Base-by-base conservation (phyloP, 2,113 vertebrate genomes). In the Synchiropus splendidus region DNA sequence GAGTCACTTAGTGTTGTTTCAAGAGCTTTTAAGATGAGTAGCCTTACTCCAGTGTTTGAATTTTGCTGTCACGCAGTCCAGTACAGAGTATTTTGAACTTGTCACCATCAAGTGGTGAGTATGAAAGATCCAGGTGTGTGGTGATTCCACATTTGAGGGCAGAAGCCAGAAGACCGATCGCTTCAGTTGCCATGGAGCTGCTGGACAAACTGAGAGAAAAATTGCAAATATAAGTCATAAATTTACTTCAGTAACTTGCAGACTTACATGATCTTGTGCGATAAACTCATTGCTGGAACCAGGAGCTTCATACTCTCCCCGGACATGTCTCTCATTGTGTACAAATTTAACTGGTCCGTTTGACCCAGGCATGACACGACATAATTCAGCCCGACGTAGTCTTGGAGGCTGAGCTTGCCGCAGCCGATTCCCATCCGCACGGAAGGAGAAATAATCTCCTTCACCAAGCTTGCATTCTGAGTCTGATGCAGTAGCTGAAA, bases 401-500 rank as follows among this genome's bases (percentile, higher is more conserved):
- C 81, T 10, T 54, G 46, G 1, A 74, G 57, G 31, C 39, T 59
- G 47, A 80, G 21, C 33, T 48, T 34, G 2, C 35, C 45, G 2
- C 75, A 72, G 30, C 70, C 34, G 10, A 77, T 44, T 36, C 58
- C 59, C 9, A 48, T 6, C 6, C 39, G 50, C 2, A 18, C 16
- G 2, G 55, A 36, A 1, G 40, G 16, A 1, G 38, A 37, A 18
- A 79, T 4, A 6, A 70, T 45, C 15, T 77, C 72, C 13, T 36
- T 68, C 18, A 85, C 72, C 44, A 84, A 62, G 6, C 36, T 58
- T 5, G 67, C 35, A 44, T 70, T 84, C 27, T 75, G 78, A 5
- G 72, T 47, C 42, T 87, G 80, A 35, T 75, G 70, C 9, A 85
- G 80, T 36, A 81, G 48, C 37, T 36, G 57, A 36, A 82, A 79